Percentiles rank a stretch among this genome's conserved stretches.
Evolutionary conservation across 2,888 invertebrate genomes (phyloP).

Genomic region (Tiphia femorata): DNA sequence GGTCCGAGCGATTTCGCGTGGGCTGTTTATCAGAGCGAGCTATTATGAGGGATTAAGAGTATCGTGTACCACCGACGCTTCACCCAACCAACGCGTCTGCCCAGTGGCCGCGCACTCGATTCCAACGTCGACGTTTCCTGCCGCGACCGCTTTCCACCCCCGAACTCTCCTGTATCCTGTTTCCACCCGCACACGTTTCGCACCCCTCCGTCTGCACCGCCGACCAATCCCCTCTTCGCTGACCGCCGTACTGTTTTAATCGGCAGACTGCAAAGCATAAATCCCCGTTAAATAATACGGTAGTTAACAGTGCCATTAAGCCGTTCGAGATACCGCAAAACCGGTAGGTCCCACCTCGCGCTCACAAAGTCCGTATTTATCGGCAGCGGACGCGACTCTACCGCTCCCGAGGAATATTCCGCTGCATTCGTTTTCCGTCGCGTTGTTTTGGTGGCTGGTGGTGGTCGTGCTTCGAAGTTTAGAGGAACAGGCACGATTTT

Average conservation of each 20-base stretch:
- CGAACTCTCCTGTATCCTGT: not conserved
- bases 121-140: too few relatives aligned
- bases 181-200: not conserved
- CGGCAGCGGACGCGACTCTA: slow-evolving; percentile 44
- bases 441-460: too few relatives aligned
- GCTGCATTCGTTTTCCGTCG: slow-evolving; percentile 35
- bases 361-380: slow-evolving; percentile 55
- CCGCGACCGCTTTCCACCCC: not conserved
- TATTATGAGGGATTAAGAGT: slow-evolving; percentile 45
- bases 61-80: slow-evolving; percentile 22
- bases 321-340: slow-evolving; percentile 57
- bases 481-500: too few relatives aligned
- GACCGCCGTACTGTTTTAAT: slow-evolving; percentile 51
- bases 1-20: too few relatives aligned
- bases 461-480: too few relatives aligned
- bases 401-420: slow-evolving; percentile 44
- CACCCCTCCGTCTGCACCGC: slow-evolving; percentile 7
- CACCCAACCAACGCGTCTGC: not conserved
- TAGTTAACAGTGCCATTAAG: slow-evolving; percentile 59
- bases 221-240: slow-evolving; percentile 2
- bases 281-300: slow-evolving; percentile 60
- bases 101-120: too few relatives aligned
- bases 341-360: slow-evolving; percentile 39
- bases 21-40: slow-evolving; percentile 33
- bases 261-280: slow-evolving; percentile 55